Evolutionary conservation across 2,797 vertebrate species (phyloP).

Genomic region (Phyllotis vaccarum): DNA sequence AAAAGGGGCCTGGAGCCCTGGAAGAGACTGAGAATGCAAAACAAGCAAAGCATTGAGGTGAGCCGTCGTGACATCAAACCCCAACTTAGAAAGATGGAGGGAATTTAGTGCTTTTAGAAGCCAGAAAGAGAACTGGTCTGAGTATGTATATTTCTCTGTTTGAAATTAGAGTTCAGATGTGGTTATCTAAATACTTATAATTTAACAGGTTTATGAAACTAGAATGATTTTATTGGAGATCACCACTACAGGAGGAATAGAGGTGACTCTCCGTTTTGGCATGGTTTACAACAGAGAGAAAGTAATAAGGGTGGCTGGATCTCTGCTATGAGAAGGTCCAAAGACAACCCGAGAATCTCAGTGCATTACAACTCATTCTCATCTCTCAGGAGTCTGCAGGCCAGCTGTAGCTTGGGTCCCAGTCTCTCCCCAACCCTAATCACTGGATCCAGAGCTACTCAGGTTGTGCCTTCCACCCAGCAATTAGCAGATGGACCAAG

Average conservation of each 20-base stretch:
- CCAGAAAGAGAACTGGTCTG: not conserved
- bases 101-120: not conserved
- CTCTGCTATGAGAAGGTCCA: slow-evolving; percentile 34
- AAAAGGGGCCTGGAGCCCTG: slow-evolving; percentile 92
- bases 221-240: slow-evolving; percentile 31
- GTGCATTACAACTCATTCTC: not conserved
- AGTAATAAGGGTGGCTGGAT: not conserved
- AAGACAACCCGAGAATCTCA: not conserved
- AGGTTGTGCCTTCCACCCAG: not conserved
- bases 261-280: slow-evolving; percentile 40
- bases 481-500: not conserved
- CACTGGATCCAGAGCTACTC: slow-evolving; percentile 3
- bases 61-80: not conserved
- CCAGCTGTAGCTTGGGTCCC: not conserved
- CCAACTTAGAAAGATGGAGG: not conserved
- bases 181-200: slow-evolving; percentile 51
- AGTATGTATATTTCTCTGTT: slow-evolving; percentile 48
- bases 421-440: not conserved
- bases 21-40: slow-evolving; percentile 91
- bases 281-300: slow-evolving; percentile 44
- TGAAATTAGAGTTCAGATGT: slow-evolving; percentile 52
- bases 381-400: not conserved
- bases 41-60: slow-evolving; percentile 89
- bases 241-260: not conserved
- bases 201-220: slow-evolving; percentile 38